phyloP scores from a whole-genome alignment of 1,140 invertebrate species.

The Lepidurus couesii region DNA sequence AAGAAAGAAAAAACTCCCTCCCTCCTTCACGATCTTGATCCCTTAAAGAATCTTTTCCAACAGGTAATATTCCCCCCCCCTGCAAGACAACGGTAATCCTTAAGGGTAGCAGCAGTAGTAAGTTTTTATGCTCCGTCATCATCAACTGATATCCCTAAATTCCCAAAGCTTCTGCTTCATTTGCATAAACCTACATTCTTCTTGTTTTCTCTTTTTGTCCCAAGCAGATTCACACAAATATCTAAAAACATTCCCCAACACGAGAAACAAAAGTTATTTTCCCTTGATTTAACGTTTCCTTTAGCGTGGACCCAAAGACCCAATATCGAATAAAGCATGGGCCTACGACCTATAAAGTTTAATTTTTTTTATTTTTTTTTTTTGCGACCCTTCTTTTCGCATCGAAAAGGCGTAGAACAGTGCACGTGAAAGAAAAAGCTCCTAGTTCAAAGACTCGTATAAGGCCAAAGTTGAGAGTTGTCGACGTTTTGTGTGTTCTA shows the following conservation, averaged over 20 bases:
- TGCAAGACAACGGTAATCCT: not conserved
- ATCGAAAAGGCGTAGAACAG: not conserved
- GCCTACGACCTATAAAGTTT: not conserved
- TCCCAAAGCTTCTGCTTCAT: slow-evolving; percentile 10
- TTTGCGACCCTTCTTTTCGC: not conserved
- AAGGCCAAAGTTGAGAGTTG: slow-evolving; percentile 1
- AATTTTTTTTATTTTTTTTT: no score
- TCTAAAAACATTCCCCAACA: not conserved
- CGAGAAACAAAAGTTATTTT: not conserved
- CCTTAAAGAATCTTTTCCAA: not conserved
- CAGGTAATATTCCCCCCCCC: slow-evolving; percentile 8
- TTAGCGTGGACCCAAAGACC: not conserved
- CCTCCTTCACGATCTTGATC: slow-evolving; percentile 3
- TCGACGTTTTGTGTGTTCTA: slow-evolving; percentile 9
- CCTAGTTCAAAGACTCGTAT: not conserved
- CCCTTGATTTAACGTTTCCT: not conserved
- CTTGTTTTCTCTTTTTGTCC: not conserved
- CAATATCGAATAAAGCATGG: not conserved
- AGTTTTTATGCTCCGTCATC: slow-evolving; percentile 14
- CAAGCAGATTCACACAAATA: not conserved
- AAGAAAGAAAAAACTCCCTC: not conserved
- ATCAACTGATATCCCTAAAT: slow-evolving; percentile 7
- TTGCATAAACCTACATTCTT: not conserved
- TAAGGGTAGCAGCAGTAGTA: not conserved
- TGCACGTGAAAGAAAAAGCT: not conserved